These are phyloP conservation scores for Bombyx mori DNA, from an alignment of 1,140 invertebrate species.

Conservation along the genomic window ASM3026992v2 NC_085112.1:4579001-4579500, in stretches of 20 bases:
- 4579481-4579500: too few species aligned
- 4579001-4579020: too few species aligned
- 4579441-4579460: too few species aligned
- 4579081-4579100: not conserved
- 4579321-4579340: not conserved
- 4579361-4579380: conserved; percentile 2
- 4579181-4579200: conserved; percentile 31
- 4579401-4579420: not conserved
- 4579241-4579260: conserved; percentile 28
- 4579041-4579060: too few species aligned
- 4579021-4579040: too few species aligned
- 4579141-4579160: conserved; percentile 47
- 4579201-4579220: conserved; percentile 48
- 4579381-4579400: conserved; percentile 1
- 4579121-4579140: conserved; percentile 27
- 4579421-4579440: too few species aligned
- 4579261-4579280: conserved; percentile 44
- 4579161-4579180: conserved; percentile 44
- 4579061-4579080: too few species aligned
- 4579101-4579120: conserved; percentile 2
- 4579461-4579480: too few species aligned
- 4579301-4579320: conserved; percentile 26
- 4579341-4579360: too few species aligned
- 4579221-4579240: conserved; percentile 24
- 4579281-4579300: conserved; percentile 51